A percentile compares a stretch with the other conserved stretches of the same genome.
Conservation (phyloP, 2,797 vertebrate species). For the Bovichtus diacanthus region DNA sequence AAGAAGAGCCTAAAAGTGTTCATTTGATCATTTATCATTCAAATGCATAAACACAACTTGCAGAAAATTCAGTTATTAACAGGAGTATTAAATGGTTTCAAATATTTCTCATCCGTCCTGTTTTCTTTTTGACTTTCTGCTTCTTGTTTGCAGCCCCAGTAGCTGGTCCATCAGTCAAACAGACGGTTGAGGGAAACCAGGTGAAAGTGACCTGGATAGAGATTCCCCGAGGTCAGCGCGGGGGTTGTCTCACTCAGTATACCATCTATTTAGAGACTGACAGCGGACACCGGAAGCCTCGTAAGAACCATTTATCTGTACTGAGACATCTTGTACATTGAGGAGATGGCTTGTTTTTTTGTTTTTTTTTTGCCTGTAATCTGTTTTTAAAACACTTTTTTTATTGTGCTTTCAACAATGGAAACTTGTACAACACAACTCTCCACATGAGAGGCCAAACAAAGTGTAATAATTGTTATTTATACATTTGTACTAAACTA, state of each 20-base stretch:
- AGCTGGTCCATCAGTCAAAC: conserved; percentile 72
- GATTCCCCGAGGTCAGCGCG: conserved; percentile 75
- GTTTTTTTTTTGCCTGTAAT: too few species aligned
- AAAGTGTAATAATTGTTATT: too few species aligned
- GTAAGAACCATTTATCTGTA: conserved; percentile 49
- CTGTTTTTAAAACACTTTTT: too few species aligned
- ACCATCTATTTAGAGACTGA: conserved; percentile 81
- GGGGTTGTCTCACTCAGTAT: conserved; percentile 88
- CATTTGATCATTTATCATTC: not conserved
- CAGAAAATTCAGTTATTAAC: not conserved
- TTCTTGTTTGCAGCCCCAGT: conserved; percentile 80
- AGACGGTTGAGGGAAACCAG: conserved; percentile 15
- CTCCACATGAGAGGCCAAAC: too few species aligned
- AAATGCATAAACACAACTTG: not conserved
- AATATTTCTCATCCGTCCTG: not conserved
- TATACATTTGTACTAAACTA: too few species aligned
- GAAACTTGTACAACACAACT: too few species aligned
- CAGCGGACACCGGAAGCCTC: rapidly evolving
- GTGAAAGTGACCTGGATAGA: conserved; percentile 85
- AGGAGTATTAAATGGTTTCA: not conserved
- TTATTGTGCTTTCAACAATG: too few species aligned
- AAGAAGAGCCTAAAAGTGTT: not conserved
- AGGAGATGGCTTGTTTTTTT: not conserved
- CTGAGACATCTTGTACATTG: not conserved
- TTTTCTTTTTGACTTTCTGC: not conserved